Evolutionary conservation across 2,797 vertebrate species (phyloP), one percentile per base, ranked within the genome.

Genomic region (Mormyrops boulengeri): DNA sequence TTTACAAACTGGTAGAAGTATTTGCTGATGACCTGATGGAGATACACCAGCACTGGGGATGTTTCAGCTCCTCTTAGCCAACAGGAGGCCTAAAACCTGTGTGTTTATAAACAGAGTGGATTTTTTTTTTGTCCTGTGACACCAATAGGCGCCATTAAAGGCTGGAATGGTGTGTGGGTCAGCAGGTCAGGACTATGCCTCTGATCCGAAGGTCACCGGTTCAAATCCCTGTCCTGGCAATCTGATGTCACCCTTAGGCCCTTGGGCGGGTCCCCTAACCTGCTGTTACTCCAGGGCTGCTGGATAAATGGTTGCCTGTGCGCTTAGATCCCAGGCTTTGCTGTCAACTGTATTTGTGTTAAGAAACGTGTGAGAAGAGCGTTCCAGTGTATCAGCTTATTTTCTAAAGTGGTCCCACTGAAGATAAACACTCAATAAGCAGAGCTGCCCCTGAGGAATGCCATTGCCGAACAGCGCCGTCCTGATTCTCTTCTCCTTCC

Each of bases 1-100:
- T 85, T 85, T 52, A 26, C 11, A 52, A 85, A 85, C 22, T 14
- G 82, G n/a, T 11, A 6, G 44, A 85, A 52, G 44, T 52, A 50
- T 50, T 85, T 85, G n/a, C 82, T 85, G 22, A 85, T 85, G 49
- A 52, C n/a, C n/a, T 85, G 82, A 85, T 52, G 82, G 12, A 85
- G 82, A 52, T 85, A 52, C 3, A 26, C 19, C 26, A 50, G 3
- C 22, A 12, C 19, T 85, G 82, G 49, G 26, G n/a, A 85, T 52
- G 22, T 30, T 52, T 52, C n/a, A 49, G 47, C 4, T 52, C 41
- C 11, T 26, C 49, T 85, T 85, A 22, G 44, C 22, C 44, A 52
- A 50, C 9, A 50, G 44, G 11, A 49, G 22, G 9, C 44, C 22
- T 49, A 52, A 26, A 50, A 22, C 82, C 17, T 84, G 47, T 84